These are phyloP conservation scores for Peribatodes rhomboidaria DNA, from an alignment of 2,888 invertebrate species.

Conservation along the genomic window DNA sequence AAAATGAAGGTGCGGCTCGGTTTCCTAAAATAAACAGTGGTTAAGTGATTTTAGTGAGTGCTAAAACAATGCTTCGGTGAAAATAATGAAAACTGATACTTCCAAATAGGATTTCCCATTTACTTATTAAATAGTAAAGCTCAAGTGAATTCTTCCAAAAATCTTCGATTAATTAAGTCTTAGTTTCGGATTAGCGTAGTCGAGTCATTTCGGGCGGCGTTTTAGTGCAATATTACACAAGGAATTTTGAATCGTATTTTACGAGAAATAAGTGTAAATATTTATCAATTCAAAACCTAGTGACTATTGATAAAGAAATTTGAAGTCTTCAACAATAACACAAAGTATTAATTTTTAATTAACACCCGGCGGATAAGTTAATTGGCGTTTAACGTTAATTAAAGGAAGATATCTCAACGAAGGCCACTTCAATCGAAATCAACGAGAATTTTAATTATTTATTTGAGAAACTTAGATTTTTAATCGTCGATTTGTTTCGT, in stretches of 20 bases:
- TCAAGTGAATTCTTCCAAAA: constrained; percentile 56
- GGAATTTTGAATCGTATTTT: constrained; percentile 41
- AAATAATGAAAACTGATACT: constrained; percentile 52
- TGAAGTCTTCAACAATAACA: constrained; percentile 7
- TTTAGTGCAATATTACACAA: constrained; percentile 56
- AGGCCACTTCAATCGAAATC: constrained; percentile 48
- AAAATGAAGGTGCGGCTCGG: constrained; percentile 38
- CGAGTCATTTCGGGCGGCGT: constrained; percentile 13
- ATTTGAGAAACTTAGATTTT: constrained; percentile 53
- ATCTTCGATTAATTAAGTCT: constrained; percentile 19
- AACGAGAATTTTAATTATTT: constrained; percentile 53
- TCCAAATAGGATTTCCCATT: constrained; percentile 59
- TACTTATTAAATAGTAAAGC: constrained; percentile 47
- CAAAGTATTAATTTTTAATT: constrained; percentile 8
- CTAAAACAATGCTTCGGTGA: constrained; percentile 53
- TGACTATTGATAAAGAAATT: neutral
- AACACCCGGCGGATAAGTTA: constrained; percentile 52
- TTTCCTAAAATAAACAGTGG: constrained; percentile 41
- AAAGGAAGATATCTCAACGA: constrained; percentile 52
- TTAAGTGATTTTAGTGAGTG: constrained; percentile 66
- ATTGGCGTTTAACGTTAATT: constrained; percentile 50
- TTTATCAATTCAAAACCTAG: constrained; percentile 4
- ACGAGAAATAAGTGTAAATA: constrained; percentile 21
- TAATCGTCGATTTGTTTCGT: constrained; percentile 29
- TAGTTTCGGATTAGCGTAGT: constrained; percentile 22